Percentiles rank a stretch among this genome's conserved stretches.
Conservation (phyloP, 2,888 invertebrate genomes). For the Ormyrus pomaceus region DNA sequence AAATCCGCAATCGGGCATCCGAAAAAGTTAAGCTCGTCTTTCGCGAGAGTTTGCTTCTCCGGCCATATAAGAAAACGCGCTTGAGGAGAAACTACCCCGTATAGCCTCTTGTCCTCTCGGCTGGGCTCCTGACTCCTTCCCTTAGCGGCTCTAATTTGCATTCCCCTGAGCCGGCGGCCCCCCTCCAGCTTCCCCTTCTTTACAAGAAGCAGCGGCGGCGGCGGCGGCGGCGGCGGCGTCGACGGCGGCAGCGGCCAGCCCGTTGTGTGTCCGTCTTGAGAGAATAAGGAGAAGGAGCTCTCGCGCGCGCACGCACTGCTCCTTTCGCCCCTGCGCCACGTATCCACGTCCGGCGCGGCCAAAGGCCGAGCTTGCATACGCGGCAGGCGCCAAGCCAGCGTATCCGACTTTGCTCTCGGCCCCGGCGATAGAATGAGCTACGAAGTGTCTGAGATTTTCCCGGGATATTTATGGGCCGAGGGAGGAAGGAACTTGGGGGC, state of each 20-base stretch:
- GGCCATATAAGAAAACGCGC: too few relatives aligned
- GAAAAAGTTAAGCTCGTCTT: too few relatives aligned
- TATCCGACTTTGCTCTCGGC: too few relatives aligned
- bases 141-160: constrained; percentile 74
- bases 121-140: constrained; percentile 60
- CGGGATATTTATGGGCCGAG: too few relatives aligned
- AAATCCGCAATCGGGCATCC: constrained; percentile 23
- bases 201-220: constrained; percentile 59
- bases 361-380: constrained; percentile 58
- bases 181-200: constrained; percentile 56
- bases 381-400: constrained; percentile 46
- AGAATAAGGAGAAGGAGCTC: constrained; percentile 40
- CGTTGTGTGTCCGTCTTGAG: constrained; percentile 66
- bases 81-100: constrained; percentile 35
- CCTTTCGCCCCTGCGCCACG: constrained; percentile 58
- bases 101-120: constrained; percentile 58
- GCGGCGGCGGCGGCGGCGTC: constrained; percentile 59
- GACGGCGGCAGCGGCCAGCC: constrained; percentile 62
- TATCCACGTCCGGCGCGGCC: constrained; percentile 57
- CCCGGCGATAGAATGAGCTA: too few relatives aligned
- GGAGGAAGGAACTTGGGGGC: too few relatives aligned
- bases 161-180: constrained; percentile 70
- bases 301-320: constrained; percentile 8
- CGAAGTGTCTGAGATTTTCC: too few relatives aligned
- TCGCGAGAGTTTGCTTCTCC: too few relatives aligned